These are phyloP conservation scores for Heliconius ethilla DNA, from an alignment of 2,888 invertebrate species.

Conservation along the genomic window DNA sequence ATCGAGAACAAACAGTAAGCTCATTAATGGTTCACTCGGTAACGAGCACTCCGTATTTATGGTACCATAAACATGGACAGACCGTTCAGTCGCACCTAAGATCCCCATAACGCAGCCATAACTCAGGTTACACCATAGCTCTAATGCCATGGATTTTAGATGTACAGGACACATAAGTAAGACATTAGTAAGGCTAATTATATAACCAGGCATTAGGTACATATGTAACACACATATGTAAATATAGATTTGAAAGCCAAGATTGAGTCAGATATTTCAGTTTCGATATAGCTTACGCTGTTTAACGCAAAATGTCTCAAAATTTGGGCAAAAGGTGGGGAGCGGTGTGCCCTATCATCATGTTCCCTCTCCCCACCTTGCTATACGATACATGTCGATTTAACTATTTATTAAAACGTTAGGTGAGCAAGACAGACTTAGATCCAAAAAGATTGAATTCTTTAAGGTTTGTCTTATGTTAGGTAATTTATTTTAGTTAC, in stretches of 20 bases:
- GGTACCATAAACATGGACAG: constrained; percentile 40
- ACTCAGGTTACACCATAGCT: constrained; percentile 22
- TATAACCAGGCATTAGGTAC: too few species aligned
- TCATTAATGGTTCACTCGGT: constrained; percentile 28
- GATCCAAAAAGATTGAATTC: too few species aligned
- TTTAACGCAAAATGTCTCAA: not conserved
- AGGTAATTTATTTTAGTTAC: too few species aligned
- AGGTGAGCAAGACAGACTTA: too few species aligned
- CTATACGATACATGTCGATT: not conserved
- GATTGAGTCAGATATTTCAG: too few species aligned
- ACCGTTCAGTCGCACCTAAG: constrained; percentile 36
- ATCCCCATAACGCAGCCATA: constrained; percentile 23
- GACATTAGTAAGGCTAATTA: not conserved
- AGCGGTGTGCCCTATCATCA: not conserved
- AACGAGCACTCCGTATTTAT: constrained; percentile 46
- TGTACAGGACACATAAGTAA: constrained; percentile 9
- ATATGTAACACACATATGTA: too few species aligned
- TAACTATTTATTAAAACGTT: too few species aligned
- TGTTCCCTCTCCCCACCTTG: not conserved
- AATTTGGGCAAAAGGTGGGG: not conserved
- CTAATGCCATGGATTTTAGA: constrained; percentile 29
- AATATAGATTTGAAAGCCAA: too few species aligned
- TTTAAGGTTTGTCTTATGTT: too few species aligned
- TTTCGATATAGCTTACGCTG: too few species aligned
- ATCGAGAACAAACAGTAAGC: constrained; percentile 27